Evolutionary conservation across 2,797 vertebrate species (phyloP), one percentile per base, ranked within the genome.

Genomic region (Tragelaphus eurycerus): DNA sequence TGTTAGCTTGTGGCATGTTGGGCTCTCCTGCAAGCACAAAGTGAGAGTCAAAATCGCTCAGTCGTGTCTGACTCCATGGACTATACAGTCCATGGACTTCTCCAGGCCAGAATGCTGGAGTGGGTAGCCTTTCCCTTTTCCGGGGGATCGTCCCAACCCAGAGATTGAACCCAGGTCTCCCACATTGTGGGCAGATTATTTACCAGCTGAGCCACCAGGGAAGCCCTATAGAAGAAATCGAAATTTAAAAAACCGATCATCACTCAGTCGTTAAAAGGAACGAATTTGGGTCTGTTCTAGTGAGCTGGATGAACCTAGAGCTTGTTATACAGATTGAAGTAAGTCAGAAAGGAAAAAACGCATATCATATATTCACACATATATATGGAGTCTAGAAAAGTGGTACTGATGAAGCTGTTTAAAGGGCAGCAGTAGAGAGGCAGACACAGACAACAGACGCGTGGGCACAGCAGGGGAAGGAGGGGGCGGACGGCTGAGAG

Each of bases 171-270:
- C 62, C 16, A 67, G 16, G 62, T 67, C 31, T 67, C 19, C 9
- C 1, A 0, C 17, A 6, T 6, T 21, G n/a, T 0, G 19, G 64
- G 64, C 10, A 1, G 64, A 67, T 38, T 67, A 17, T 67, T 67
- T 67, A 34, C n/a, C n/a, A 21, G 64, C 17, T 67, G 64, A 21
- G 64, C n/a, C 64, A 21, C n/a, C 9, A 34, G 17, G 17, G 64
- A 67, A 21, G n/a, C 4, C 81, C 14, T 27, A 48, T 59, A 86
- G 91, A 55, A 82, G 64, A 74, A 7, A 43, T 1, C 0, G 38
- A 25, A 74, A 74, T 43, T 25, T 14, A 14, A 74, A 43, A 43
- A 43, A 25, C 21, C 3, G 6, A 25, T 7, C 38, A 43, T 43
- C 21, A 74, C 67, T 25, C 34, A 74, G 71, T 29, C 38, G 25